These are phyloP conservation scores for Archilochus colubris DNA, from an alignment of 2,113 vertebrate species.

Conservation along the genomic window DNA sequence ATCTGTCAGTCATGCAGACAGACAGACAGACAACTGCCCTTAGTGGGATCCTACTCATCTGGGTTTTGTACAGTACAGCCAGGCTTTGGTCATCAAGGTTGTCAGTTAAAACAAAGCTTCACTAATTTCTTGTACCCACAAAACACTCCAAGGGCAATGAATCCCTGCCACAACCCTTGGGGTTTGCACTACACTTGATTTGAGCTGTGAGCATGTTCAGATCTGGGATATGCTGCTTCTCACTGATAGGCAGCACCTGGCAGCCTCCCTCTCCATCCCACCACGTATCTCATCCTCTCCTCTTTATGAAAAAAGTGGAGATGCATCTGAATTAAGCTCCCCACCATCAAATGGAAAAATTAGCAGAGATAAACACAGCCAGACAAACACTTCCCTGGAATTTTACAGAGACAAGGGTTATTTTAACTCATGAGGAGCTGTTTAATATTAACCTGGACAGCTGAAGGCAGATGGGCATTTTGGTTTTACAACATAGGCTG, in stretches of 20 bases:
- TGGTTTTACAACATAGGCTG: not conserved
- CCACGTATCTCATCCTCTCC: not conserved
- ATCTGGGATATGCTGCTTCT: not conserved
- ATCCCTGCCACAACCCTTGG: not conserved
- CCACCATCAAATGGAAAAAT: not conserved
- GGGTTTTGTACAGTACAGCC: not conserved
- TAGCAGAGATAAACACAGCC: not conserved
- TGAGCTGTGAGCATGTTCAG: not conserved
- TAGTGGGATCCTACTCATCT: not conserved
- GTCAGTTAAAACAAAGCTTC: not conserved
- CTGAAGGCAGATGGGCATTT: not conserved
- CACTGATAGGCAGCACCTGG: not conserved
- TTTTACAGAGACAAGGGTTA: not conserved
- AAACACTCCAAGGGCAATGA: not conserved
- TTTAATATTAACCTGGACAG: not conserved
- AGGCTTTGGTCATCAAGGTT: not conserved
- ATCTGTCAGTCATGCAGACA: not conserved
- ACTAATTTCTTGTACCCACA: accelerated
- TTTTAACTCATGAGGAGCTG: not conserved
- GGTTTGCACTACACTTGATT: not conserved
- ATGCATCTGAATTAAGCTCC: not conserved
- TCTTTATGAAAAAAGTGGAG: not conserved
- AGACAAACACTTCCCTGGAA: not conserved
- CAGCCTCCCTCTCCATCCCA: not conserved
- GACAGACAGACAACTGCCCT: not conserved